Base-by-base conservation (phyloP, 1,140 invertebrate species). In the Ganaspis sp. region DNA sequence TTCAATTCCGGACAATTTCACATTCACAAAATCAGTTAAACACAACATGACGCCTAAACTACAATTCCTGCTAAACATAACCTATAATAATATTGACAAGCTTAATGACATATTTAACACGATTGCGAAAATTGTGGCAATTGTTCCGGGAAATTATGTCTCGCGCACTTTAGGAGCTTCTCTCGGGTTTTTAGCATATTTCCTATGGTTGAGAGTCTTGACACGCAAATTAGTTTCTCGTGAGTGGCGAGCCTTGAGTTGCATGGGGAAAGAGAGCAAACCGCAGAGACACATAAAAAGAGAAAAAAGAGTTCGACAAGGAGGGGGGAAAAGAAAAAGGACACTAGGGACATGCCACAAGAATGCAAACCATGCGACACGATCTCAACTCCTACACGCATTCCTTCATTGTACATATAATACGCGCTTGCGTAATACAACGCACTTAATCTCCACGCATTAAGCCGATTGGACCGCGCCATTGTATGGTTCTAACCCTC, bases 401-500 rank as follows among this genome's bases (percentile, higher is more conserved):
- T 83, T 84, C 79, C 76, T 70, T 29, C 0, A 26, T 21, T 58
- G 5, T 29, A 58, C n/a, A 45, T 17, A n/a, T 49, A 49, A 49
- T 42, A 76, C 76, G 76, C 78, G 80, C 73, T 80, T 84, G 80
- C 82, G 78, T 84, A 82, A 80, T 85, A 82, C 29, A 26, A 80
- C 77, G 80, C 75, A 82, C 82, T 84, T 84, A 75, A 83, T 86
- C 79, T 78, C 81, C 69, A 64, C 78, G 79, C 78, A 86, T 84
- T 85, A 86, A 78, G 73, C 70, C 77, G 80, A 86, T 81, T 84
- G 82, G 78, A 76, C 54, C 81, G 72, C 77, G 74, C 77, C 71
- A 76, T 74, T 76, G 64, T 40, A 73, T 75, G 54, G 9, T 29
- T 77, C 58, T 72, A 42, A 42, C 58, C 17, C 72, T 42, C 23